phyloP scores from a whole-genome alignment of 2,888 invertebrate genomes.

The Oscheius sp. region DNA sequence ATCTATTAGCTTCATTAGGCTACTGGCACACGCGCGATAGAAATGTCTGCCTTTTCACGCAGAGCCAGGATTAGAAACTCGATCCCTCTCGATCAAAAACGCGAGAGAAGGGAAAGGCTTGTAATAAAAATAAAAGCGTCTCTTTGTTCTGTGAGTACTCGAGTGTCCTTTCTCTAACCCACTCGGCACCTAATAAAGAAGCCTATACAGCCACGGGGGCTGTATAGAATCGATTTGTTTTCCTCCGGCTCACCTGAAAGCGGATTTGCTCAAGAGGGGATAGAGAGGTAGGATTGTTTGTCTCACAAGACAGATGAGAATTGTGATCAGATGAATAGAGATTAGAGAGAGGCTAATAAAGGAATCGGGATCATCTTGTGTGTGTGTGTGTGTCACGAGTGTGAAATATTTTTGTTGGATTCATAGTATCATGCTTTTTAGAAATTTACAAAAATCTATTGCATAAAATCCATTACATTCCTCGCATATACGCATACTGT shows the following conservation, averaged over 20 bases:
- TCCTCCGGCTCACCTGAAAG: constrained; percentile 9
- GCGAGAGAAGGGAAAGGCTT: no score
- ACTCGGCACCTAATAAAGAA: constrained; percentile 18
- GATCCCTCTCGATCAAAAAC: no score
- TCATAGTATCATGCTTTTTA: no score
- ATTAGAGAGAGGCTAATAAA: not conserved
- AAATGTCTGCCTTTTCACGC: no score
- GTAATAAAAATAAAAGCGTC: no score
- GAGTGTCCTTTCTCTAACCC: not conserved
- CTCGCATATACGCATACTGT: no score
- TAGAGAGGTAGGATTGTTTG: not conserved
- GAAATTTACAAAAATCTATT: no score
- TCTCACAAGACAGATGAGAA: not conserved
- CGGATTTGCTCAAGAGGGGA: constrained; percentile 4
- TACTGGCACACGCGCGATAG: no score
- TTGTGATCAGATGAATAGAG: not conserved
- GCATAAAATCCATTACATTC: no score
- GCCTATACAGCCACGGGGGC: constrained; percentile 6
- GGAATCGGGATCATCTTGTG: not conserved
- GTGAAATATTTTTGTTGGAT: no score
- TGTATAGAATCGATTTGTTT: constrained; percentile 4
- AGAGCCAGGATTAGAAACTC: no score
- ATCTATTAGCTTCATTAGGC: no score
- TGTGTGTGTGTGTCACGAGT: not conserved
- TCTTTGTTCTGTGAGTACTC: not conserved